phyloP scores from a whole-genome alignment of 2,888 invertebrate genomes.

The Nymphalis c-album region DNA sequence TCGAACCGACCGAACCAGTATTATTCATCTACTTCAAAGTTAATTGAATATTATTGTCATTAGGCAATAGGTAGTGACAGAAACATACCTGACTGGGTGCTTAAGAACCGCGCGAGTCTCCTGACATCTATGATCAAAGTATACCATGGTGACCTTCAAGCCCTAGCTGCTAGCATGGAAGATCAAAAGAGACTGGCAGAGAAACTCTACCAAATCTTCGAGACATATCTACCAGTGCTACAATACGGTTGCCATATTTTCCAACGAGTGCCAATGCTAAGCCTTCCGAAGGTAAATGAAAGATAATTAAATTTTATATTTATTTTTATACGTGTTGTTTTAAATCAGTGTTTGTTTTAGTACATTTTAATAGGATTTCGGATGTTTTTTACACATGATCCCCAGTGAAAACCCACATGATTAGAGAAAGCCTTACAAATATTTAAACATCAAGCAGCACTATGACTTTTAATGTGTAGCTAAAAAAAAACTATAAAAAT shows the following conservation, averaged over 20 bases:
- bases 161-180: constrained; percentile 83
- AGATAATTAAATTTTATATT: background rate
- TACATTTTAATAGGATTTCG: constrained; percentile 17
- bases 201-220: constrained; percentile 92
- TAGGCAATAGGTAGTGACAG: constrained; percentile 94
- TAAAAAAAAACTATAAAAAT: too few relatives aligned
- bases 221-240: constrained; percentile 92
- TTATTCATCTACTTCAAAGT: background rate
- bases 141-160: constrained; percentile 91
- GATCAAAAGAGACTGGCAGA: constrained; percentile 79
- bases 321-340: background rate
- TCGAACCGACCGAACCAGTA: background rate
- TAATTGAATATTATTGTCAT: background rate
- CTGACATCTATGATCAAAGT: constrained; percentile 89
- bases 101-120: constrained; percentile 89
- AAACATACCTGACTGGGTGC: constrained; percentile 90
- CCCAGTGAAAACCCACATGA: constrained; percentile 16
- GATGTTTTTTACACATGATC: constrained; percentile 9
- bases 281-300: constrained; percentile 87
- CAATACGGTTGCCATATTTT: constrained; percentile 92
- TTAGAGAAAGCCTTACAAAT: constrained; percentile 18
- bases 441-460: background rate
- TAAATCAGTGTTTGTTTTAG: too few relatives aligned
- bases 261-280: constrained; percentile 89
- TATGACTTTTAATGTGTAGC: background rate